phyloP scores from a whole-genome alignment of 1,140 invertebrate species.

The Diprion similis region DNA sequence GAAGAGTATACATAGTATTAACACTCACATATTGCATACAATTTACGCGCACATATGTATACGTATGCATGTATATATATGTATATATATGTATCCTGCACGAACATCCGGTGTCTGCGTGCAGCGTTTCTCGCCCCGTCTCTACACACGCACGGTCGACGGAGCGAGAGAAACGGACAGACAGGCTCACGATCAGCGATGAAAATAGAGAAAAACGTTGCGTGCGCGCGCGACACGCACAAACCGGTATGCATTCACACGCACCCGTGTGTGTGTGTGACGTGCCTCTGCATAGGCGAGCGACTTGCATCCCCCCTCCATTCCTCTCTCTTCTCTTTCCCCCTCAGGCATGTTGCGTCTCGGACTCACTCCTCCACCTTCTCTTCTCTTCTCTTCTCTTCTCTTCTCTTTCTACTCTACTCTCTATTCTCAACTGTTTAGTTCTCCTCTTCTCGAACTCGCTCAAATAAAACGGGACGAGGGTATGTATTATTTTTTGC shows the following conservation, averaged over 20 bases:
- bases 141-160: neutral
- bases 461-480: conserved; percentile 41
- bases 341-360: neutral
- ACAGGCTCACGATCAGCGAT: neutral
- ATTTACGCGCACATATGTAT: too few relatives aligned
- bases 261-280: neutral
- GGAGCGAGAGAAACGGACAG: neutral
- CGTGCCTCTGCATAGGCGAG: too few relatives aligned
- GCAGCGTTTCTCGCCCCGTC: conserved; percentile 31
- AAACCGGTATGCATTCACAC: neutral
- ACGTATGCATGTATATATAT: too few relatives aligned
- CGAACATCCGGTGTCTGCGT: conserved; percentile 33
- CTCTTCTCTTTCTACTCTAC: too few relatives aligned
- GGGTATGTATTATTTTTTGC: conserved; percentile 40
- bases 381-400: too few relatives aligned
- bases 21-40: too few relatives aligned
- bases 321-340: too few relatives aligned
- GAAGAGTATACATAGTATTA: too few relatives aligned
- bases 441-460: conserved; percentile 8
- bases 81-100: conserved; percentile 8
- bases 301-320: too few relatives aligned
- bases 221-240: conserved; percentile 29
- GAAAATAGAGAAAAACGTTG: neutral
- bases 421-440: neutral
- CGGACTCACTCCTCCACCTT: neutral